A percentile compares a stretch with the other conserved stretches of the same genome.
phyloP scores from a whole-genome alignment of 2,113 vertebrate species.

The Aplodontia rufa region DNA sequence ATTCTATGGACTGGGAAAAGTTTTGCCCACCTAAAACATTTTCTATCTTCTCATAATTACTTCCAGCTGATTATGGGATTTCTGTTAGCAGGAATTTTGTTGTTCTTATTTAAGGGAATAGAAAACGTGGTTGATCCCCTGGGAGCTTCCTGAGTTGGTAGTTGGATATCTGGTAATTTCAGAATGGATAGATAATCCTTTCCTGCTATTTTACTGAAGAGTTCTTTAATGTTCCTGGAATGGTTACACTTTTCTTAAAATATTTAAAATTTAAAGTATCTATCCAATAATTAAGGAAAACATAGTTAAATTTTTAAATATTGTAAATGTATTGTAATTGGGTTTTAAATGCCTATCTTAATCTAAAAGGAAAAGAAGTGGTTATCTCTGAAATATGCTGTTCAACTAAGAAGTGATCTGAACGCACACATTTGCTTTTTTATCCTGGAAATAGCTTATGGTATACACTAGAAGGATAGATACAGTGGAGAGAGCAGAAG shows the following conservation, averaged over 20 bases:
- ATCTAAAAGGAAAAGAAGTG: background rate
- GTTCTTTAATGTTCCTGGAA: background rate
- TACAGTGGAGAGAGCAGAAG: background rate
- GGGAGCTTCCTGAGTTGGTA: background rate
- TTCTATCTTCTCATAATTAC: background rate
- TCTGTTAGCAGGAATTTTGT: background rate
- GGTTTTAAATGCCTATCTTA: background rate
- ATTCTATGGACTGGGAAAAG: background rate
- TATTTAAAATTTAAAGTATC: background rate
- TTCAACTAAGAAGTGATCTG: background rate
- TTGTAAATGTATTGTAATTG: background rate
- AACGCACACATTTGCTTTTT: background rate
- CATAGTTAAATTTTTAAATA: background rate
- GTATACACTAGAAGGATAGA: background rate
- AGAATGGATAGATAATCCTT: background rate
- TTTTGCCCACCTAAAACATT: background rate
- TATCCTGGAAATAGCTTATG: background rate
- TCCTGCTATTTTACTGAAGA: background rate
- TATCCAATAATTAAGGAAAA: slow-evolving; percentile 1
- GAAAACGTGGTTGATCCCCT: background rate
- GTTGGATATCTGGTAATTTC: background rate
- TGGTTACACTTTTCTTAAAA: background rate
- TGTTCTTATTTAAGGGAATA: background rate
- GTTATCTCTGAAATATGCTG: background rate
- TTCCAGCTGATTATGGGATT: background rate